Evolutionary conservation across 2,888 invertebrate species (phyloP).

Genomic region (Tetranychus truncatus): DNA sequence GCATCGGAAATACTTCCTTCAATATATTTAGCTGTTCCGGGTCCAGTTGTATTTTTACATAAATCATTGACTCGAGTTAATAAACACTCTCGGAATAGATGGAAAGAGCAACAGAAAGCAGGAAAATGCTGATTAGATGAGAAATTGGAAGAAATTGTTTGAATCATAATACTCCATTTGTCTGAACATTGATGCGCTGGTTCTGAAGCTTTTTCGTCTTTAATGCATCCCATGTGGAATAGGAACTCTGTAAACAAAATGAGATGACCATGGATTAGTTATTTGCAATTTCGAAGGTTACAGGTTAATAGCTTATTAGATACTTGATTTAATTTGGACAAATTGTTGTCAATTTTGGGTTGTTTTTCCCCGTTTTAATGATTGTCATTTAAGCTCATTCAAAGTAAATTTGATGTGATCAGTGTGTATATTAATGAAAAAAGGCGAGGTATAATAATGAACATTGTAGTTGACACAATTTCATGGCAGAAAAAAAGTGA

Average conservation of each 20-base stretch:
- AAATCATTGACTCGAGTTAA: constrained; percentile 6
- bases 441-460: too few relatives aligned
- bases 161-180: constrained; percentile 9
- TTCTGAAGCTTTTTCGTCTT: constrained; percentile 7
- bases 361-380: background rate
- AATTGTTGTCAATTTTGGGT: background rate
- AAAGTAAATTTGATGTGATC: background rate
- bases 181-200: constrained; percentile 8
- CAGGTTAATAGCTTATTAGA: too few relatives aligned
- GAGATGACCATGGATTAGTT: background rate
- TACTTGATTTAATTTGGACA: too few relatives aligned
- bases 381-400: background rate
- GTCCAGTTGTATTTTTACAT: background rate
- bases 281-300: background rate
- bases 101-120: constrained; percentile 9
- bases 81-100: constrained; percentile 5
- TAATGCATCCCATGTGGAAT: constrained; percentile 10
- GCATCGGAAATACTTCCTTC: constrained; percentile 9
- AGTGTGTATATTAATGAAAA: background rate
- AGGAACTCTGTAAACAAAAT: constrained; percentile 13
- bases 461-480: background rate
- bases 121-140: constrained; percentile 1
- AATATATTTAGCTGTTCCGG: constrained; percentile 7
- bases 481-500: background rate
- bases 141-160: background rate